These are phyloP conservation scores for Myiotriccus ornatus DNA, from an alignment of 2,797 vertebrate genomes.

Conservation along the genomic window DNA sequence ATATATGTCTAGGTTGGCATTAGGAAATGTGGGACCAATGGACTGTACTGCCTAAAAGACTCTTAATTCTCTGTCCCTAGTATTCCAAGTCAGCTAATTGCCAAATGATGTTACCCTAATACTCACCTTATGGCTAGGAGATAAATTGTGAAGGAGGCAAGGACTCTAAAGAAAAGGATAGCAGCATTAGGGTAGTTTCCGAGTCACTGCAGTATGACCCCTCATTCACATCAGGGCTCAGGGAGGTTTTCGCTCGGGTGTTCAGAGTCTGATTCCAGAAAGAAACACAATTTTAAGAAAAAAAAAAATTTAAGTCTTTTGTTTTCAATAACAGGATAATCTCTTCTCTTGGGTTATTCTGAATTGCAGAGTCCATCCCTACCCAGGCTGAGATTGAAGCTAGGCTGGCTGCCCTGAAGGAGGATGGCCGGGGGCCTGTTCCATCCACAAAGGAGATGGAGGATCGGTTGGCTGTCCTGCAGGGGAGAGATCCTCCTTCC, in stretches of 20 bases:
- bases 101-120: not conserved
- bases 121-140: not conserved
- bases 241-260: not conserved
- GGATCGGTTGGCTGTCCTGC: constrained; percentile 85
- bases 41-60: not conserved
- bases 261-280: not conserved
- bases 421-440: constrained; percentile 72
- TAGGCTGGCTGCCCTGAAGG: constrained; percentile 87
- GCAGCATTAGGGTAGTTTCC: not conserved
- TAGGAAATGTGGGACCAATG: not conserved
- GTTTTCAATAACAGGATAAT: not conserved
- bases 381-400: constrained; percentile 90
- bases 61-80: not conserved
- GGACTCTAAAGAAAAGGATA: not conserved
- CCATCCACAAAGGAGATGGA: constrained; percentile 87
- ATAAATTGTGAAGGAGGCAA: not conserved
- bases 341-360: not conserved
- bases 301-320: not conserved
- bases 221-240: rapidly evolving
- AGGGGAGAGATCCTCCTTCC: constrained; percentile 80
- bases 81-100: not conserved
- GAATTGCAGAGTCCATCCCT: constrained; percentile 82
- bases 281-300: not conserved
- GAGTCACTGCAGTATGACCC: not conserved
- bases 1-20: not conserved